phyloP scores from a whole-genome alignment of 2,797 vertebrate species.

The Alauda arvensis region DNA sequence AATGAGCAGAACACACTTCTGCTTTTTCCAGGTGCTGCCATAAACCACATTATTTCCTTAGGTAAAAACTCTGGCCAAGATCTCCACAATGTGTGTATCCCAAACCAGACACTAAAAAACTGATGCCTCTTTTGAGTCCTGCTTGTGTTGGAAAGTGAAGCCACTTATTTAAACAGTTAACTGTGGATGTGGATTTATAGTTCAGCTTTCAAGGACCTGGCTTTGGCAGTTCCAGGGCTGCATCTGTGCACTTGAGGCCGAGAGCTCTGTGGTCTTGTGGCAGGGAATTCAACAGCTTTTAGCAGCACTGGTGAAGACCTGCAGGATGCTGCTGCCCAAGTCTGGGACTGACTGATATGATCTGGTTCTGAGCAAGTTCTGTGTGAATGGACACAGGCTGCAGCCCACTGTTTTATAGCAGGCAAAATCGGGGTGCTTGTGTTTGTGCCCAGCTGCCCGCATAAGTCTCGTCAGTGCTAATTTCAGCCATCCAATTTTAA shows the following conservation, averaged over 20 bases:
- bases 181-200: not conserved
- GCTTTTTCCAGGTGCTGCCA: not conserved
- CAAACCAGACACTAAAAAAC: not conserved
- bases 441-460: not conserved
- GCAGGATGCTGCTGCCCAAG: not conserved
- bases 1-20: not conserved
- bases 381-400: not conserved
- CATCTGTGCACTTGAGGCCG: not conserved
- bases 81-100: not conserved
- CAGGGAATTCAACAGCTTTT: not conserved
- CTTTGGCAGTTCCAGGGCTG: not conserved
- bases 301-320: not conserved
- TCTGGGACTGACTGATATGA: not conserved
- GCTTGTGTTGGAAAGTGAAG: not conserved
- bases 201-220: not conserved
- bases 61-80: not conserved
- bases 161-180: not conserved
- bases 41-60: not conserved
- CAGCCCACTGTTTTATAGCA: not conserved
- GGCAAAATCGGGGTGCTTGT: not conserved
- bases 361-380: not conserved
- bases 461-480: not conserved
- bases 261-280: fast-evolving
- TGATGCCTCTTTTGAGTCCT: not conserved
- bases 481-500: not conserved